phyloP scores from a whole-genome alignment of 92 coral and sea anemone species.

The Ricordea florida region DNA sequence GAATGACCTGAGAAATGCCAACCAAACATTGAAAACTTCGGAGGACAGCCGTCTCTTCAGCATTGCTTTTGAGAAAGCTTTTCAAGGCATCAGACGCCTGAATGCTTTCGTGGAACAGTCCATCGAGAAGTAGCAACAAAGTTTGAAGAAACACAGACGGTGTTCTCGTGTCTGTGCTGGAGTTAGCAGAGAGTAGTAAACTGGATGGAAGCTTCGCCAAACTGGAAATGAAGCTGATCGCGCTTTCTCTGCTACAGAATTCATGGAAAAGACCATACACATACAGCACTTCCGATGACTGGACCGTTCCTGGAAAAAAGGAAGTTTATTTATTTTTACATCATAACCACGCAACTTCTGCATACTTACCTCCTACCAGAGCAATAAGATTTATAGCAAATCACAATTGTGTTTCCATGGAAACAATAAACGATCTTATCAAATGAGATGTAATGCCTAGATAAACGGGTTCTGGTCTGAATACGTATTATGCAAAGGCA shows the following conservation, averaged over 20 bases:
- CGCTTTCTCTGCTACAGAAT: conserved; percentile 34
- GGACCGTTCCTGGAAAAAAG: neutral
- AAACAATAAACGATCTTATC: too few species aligned
- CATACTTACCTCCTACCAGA: too few species aligned
- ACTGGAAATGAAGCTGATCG: conserved; percentile 29
- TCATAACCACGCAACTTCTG: too few species aligned
- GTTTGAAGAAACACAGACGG: conserved; percentile 52
- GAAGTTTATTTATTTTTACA: neutral
- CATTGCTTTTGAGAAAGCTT: neutral
- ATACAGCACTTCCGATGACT: conserved; percentile 40
- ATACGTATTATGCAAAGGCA: too few species aligned
- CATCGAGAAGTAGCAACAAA: conserved; percentile 26
- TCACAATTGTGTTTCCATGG: too few species aligned
- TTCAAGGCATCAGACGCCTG: neutral
- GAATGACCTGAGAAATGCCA: conserved; percentile 23
- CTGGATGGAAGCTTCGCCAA: conserved; percentile 56
- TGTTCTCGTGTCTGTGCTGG: conserved; percentile 11
- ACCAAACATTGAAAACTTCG: conserved; percentile 24
- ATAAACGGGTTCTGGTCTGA: too few species aligned
- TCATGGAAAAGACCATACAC: conserved; percentile 52
- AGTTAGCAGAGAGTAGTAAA: conserved; percentile 21
- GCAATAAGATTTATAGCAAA: too few species aligned
- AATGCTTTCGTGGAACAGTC: neutral
- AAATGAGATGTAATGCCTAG: too few species aligned
- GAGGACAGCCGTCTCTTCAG: conserved; percentile 2